Conservation (phyloP, 2,888 invertebrate species). For the Drosophila neonasuta region DNA sequence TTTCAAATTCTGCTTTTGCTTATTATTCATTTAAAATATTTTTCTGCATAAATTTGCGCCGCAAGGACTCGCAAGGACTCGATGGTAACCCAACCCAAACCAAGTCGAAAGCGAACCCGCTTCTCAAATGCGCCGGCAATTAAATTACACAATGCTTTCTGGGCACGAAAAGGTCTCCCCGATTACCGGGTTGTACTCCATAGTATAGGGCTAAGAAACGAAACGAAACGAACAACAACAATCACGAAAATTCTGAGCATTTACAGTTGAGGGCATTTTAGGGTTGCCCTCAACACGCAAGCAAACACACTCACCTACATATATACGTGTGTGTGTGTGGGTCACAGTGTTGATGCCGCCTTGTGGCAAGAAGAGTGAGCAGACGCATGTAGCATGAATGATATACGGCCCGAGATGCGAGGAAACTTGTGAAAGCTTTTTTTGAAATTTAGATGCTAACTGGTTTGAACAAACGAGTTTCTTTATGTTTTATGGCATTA, state of each 20-base stretch:
- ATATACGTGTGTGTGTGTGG: background rate
- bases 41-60: slow-evolving; percentile 43
- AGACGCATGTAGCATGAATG: slow-evolving; percentile 50
- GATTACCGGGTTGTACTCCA: background rate
- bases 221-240: slow-evolving; percentile 15
- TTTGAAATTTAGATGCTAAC: slow-evolving; percentile 49
- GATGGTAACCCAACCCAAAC: background rate
- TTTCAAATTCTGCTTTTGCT: slow-evolving; percentile 33
- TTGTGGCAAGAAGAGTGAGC: slow-evolving; percentile 37
- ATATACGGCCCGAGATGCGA: slow-evolving; percentile 42
- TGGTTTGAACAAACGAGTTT: slow-evolving; percentile 54
- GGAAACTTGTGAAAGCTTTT: slow-evolving; percentile 56
- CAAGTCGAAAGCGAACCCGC: slow-evolving; percentile 6
- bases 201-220: slow-evolving; percentile 16
- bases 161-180: slow-evolving; percentile 46
- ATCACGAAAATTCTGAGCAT: slow-evolving; percentile 36
- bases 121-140: slow-evolving; percentile 54
- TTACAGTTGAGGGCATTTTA: slow-evolving; percentile 63
- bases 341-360: slow-evolving; percentile 45
- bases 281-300: slow-evolving; percentile 33
- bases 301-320: background rate
- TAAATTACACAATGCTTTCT: slow-evolving; percentile 58
- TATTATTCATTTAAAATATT: slow-evolving; percentile 58
- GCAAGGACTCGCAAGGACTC: slow-evolving; percentile 27
- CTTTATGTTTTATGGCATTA: slow-evolving; percentile 42